Base-by-base conservation (phyloP, 2,888 invertebrate species). In the Aspidiotus rigidus region DNA sequence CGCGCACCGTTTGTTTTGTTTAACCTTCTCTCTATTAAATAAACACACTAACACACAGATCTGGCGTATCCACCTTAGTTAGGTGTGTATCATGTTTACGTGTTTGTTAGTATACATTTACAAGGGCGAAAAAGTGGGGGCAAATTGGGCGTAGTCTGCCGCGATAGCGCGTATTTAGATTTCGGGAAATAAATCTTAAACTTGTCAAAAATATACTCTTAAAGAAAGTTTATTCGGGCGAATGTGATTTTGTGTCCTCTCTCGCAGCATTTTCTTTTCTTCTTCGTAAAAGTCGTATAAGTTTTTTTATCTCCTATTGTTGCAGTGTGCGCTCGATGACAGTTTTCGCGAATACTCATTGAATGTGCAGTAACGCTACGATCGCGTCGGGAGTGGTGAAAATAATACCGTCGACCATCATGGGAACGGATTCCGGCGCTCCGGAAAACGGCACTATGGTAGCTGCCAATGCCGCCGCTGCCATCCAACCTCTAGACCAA, bases 401-500 rank as follows among this genome's bases (percentile, higher is more conserved):
- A 49, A 11, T 49, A n/a, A 28, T 28, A 28, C 28, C 28, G 28
- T 28, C 28, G 28, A 11, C 49, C 11, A n/a, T n/a, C 49, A 49
- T 49, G 49, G 49, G 49, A 11, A 49, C 49, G 11, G 49, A 49
- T 11, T 49, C 49, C 11, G 49, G 44, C 13, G 53, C 10, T 13
- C 44, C 62, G 62, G 63, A 63, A 39, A 63, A 16, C 42, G 56
- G 56, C 2, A 57, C 57, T 0, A n/a, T 57, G 39, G n/a, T 16
- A 2, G 64, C 15, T 15, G 40, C 40, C 55, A 15, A 16, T 15
- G 16, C 16, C 41, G 42, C 44, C 16, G 44, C 54, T 49, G 15
- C 66, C 16, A 42, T 62, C 16, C 62, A 60, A 55, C 69, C 69
- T 5, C 61, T 62, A 55, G 69, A 76, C 72, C 75, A 75, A 69